Conservation (phyloP, 2,888 invertebrate species). For the Scaptomyza reducta region DNA sequence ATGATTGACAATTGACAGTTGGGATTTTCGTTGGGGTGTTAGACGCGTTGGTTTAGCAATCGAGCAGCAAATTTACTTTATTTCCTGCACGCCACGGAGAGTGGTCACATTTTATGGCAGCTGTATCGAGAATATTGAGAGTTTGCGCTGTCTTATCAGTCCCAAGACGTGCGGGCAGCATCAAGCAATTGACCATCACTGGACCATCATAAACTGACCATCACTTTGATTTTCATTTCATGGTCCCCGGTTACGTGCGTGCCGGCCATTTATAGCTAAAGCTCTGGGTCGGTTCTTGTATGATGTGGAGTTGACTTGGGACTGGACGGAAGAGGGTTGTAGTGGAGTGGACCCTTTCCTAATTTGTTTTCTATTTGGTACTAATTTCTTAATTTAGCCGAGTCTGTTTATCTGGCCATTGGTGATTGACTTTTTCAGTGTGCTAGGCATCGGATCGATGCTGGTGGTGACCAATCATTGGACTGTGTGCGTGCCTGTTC, state of each 20-base stretch:
- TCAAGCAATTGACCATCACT: slow-evolving; percentile 15
- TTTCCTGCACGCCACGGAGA: slow-evolving; percentile 56
- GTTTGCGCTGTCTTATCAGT: slow-evolving; percentile 55
- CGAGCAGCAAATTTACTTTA: slow-evolving; percentile 64
- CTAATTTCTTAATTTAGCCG: slow-evolving; percentile 77
- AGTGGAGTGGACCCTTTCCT: slow-evolving; percentile 63
- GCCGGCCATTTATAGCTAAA: slow-evolving; percentile 47
- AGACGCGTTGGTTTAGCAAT: slow-evolving; percentile 37
- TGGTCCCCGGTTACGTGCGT: slow-evolving; percentile 38
- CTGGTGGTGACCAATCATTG: slow-evolving; percentile 50
- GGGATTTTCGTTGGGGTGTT: slow-evolving; percentile 22
- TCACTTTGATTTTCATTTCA: slow-evolving; percentile 72
- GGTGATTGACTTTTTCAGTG: slow-evolving; percentile 58
- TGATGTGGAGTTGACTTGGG: neutral
- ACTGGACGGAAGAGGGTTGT: neutral
- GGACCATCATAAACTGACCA: slow-evolving; percentile 78
- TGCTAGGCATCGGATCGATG: slow-evolving; percentile 52
- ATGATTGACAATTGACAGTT: slow-evolving; percentile 71
- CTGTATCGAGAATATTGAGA: slow-evolving; percentile 38
- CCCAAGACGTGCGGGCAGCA: slow-evolving; percentile 48
- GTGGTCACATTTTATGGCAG: slow-evolving; percentile 76
- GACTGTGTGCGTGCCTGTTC: slow-evolving; percentile 26
- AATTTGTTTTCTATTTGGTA: slow-evolving; percentile 80
- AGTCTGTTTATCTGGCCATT: slow-evolving; percentile 43
- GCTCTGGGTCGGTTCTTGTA: neutral